Conservation (phyloP, 2,888 invertebrate genomes). For the Arge pagana region DNA sequence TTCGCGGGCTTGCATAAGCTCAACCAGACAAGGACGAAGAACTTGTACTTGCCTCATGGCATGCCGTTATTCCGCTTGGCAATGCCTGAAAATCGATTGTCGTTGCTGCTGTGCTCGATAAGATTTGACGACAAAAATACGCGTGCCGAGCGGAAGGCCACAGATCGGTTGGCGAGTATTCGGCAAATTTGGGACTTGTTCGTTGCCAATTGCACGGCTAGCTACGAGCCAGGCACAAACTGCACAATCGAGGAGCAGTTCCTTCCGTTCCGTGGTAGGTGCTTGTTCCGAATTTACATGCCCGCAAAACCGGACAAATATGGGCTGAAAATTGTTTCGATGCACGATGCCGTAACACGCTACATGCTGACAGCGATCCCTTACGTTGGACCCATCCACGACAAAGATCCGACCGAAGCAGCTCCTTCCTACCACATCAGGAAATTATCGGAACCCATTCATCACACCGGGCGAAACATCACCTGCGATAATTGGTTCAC, state of each 20-base stretch:
- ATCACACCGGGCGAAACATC: slow-evolving; percentile 15
- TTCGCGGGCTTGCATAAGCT: slow-evolving; percentile 4
- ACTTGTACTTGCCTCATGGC: slow-evolving; percentile 4
- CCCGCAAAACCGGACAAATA: slow-evolving; percentile 37
- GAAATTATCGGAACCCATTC: slow-evolving; percentile 23
- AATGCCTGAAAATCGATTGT: slow-evolving; percentile 29
- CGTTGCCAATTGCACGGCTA: slow-evolving; percentile 28
- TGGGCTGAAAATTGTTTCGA: slow-evolving; percentile 35
- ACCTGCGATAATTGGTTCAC: slow-evolving; percentile 25
- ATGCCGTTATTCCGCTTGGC: slow-evolving; percentile 26
- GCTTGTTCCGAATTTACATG: slow-evolving; percentile 35
- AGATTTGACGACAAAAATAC: slow-evolving; percentile 33
- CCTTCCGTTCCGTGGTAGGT: slow-evolving; percentile 35
- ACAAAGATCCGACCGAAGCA: slow-evolving; percentile 12
- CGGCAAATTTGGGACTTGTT: slow-evolving; percentile 36
- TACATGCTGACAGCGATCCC: slow-evolving; percentile 28
- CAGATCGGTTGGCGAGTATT: slow-evolving; percentile 33
- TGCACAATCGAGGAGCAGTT: slow-evolving; percentile 39
- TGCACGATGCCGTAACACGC: slow-evolving; percentile 28
- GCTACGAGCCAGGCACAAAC: slow-evolving; percentile 31
- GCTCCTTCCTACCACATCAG: slow-evolving; percentile 22
- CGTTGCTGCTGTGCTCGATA: slow-evolving; percentile 25
- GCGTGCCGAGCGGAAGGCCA: slow-evolving; percentile 24
- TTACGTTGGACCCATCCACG: slow-evolving; percentile 21
- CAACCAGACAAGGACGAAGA: background rate